These are phyloP conservation scores for Eonycteris spelaea DNA, from an alignment of 2,113 vertebrate genomes.

Conservation along the genomic window DNA sequence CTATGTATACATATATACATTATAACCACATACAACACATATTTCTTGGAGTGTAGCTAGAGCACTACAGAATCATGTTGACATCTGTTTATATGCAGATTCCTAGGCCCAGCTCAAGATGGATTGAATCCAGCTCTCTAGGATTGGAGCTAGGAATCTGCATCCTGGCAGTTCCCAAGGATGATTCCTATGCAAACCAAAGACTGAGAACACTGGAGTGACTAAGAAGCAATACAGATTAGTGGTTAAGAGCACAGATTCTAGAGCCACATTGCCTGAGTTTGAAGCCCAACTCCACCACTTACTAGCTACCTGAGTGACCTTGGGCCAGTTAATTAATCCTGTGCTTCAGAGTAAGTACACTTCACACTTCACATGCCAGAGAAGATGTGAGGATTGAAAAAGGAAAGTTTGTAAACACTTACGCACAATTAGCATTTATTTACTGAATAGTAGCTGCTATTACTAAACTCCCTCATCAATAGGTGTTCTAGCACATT, in stretches of 20 bases:
- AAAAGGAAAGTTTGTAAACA: neutral
- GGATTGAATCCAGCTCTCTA: neutral
- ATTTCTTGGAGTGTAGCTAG: neutral
- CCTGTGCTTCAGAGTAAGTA: neutral
- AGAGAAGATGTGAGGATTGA: neutral
- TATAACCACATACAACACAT: neutral
- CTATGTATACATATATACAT: neutral
- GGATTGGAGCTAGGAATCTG: neutral
- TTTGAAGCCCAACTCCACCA: neutral
- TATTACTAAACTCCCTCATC: neutral
- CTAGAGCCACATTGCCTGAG: neutral
- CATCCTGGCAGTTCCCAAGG: neutral
- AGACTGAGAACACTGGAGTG: neutral
- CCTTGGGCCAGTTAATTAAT: neutral
- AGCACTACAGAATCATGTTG: neutral
- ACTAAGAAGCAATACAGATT: neutral
- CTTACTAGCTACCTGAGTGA: neutral
- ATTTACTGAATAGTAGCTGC: neutral
- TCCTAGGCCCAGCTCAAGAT: neutral
- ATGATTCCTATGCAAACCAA: neutral
- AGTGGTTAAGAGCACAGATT: neutral
- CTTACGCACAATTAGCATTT: neutral
- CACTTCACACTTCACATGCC: neutral
- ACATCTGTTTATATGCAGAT: neutral
- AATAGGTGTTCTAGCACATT: neutral